Conservation (phyloP, 1,140 invertebrate genomes). For the Riptortus pedestris region DNA sequence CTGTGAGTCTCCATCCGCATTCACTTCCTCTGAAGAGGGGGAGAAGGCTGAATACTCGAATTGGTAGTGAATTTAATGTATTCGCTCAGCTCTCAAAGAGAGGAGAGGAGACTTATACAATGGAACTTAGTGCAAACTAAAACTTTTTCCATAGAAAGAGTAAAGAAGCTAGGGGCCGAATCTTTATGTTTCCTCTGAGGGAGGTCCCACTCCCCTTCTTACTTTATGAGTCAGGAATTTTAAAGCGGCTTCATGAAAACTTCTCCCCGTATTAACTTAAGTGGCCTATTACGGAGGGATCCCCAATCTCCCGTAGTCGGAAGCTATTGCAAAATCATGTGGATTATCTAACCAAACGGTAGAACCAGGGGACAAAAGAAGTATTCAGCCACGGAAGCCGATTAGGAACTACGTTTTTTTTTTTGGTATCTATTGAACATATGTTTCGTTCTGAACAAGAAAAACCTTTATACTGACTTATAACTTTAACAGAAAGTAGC, state of each 20-base stretch:
- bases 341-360: no score
- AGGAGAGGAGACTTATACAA: conserved; percentile 6
- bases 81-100: neutral
- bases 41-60: conserved; percentile 3
- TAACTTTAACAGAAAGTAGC: no score
- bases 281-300: conserved; percentile 10
- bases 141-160: conserved; percentile 17
- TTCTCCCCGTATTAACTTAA: conserved; percentile 16
- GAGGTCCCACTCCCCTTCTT: neutral
- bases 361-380: no score
- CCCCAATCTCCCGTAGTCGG: neutral
- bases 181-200: conserved; percentile 14
- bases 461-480: no score
- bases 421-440: no score
- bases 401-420: no score
- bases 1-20: no score
- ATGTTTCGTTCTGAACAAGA: no score
- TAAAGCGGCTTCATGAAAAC: conserved; percentile 13
- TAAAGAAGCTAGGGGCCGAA: conserved; percentile 5
- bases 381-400: no score
- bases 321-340: neutral
- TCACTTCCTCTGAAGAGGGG: no score
- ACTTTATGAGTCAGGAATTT: conserved; percentile 17
- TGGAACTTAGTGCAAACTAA: conserved; percentile 12
- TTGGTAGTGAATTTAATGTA: conserved; percentile 5